Conservation (phyloP, 2,113 vertebrate genomes). For the Dasypus novemcinctus region DNA sequence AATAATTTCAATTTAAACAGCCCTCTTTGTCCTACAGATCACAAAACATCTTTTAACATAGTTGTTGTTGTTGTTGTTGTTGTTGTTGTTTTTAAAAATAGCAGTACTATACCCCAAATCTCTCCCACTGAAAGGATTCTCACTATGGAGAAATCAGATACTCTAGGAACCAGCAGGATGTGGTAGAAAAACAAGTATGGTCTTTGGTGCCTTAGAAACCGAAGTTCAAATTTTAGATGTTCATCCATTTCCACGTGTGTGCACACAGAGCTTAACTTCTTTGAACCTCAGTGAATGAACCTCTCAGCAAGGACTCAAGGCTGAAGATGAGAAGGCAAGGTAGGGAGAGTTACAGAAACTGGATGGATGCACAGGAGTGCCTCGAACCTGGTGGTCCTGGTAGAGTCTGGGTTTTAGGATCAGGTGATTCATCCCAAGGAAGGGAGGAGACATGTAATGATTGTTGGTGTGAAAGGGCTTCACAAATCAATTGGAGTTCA, state of each 20-base stretch:
- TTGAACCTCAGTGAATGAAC: conserved; percentile 58
- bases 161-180: conserved; percentile 43
- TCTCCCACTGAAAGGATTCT: conserved; percentile 45
- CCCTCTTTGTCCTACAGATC: conserved; percentile 74
- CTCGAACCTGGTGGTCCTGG: neutral
- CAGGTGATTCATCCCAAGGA: neutral
- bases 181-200: conserved; percentile 45
- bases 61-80: too few species aligned
- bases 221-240: conserved; percentile 48
- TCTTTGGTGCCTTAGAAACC: conserved; percentile 40
- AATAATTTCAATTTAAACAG: conserved; percentile 78
- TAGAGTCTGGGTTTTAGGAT: neutral
- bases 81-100: too few species aligned
- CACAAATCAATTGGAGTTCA: neutral
- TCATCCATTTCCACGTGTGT: conserved; percentile 32
- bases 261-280: conserved; percentile 33
- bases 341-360: neutral
- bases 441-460: neutral
- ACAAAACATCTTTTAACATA: conserved; percentile 75
- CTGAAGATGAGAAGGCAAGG: neutral
- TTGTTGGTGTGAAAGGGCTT: neutral
- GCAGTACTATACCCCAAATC: conserved; percentile 54
- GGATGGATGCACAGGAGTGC: neutral
- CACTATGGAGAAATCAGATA: conserved; percentile 23
- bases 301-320: conserved; percentile 49